Conservation (phyloP, 2,888 invertebrate genomes). For the Rambutsinella grinnellia region DNA sequence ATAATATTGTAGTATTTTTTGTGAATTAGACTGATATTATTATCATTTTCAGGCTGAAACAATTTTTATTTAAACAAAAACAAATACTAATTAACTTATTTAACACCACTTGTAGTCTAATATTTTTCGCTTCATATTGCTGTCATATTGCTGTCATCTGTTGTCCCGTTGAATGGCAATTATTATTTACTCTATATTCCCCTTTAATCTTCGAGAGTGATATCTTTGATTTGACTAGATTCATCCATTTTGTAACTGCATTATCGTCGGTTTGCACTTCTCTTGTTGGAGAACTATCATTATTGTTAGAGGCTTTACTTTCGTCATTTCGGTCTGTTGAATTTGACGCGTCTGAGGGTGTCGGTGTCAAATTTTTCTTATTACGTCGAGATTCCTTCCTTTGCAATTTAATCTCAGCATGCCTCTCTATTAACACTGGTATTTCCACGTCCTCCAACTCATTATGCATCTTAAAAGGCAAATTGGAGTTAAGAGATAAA, state of each 20-base stretch:
- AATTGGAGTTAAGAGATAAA: too few relatives aligned
- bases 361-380: neutral
- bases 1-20: too few relatives aligned
- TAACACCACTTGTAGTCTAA: too few relatives aligned
- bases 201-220: too few relatives aligned
- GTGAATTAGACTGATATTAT: too few relatives aligned
- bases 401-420: neutral
- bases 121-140: too few relatives aligned
- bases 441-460: conserved; percentile 10
- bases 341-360: neutral
- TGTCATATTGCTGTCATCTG: too few relatives aligned
- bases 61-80: too few relatives aligned
- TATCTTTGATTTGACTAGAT: conserved; percentile 12
- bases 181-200: too few relatives aligned
- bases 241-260: conserved; percentile 5
- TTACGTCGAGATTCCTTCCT: conserved; percentile 16
- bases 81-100: too few relatives aligned
- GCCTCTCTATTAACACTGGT: conserved; percentile 5
- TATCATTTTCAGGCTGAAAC: too few relatives aligned
- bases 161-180: too few relatives aligned
- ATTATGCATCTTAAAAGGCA: conserved; percentile 28
- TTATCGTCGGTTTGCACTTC: neutral
- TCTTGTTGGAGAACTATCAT: neutral
- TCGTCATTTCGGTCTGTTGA: neutral
- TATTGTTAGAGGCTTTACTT: neutral